These are phyloP conservation scores for Brachionus rotundiformis DNA, from an alignment of 1,140 invertebrate genomes.

Conservation along the genomic window DNA sequence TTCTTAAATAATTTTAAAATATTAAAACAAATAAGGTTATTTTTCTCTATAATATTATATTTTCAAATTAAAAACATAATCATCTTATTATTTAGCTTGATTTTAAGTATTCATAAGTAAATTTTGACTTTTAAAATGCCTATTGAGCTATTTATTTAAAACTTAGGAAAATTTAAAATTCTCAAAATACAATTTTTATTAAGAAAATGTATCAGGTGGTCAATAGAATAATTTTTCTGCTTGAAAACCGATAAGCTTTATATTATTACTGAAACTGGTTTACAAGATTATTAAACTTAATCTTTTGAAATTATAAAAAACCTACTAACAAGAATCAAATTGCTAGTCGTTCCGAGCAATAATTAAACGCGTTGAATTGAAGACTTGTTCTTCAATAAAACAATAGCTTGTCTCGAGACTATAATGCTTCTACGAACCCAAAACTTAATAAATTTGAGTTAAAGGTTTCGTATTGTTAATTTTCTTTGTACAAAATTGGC, in stretches of 20 bases:
- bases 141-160: neutral
- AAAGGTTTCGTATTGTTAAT: constrained; percentile 14
- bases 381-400: neutral
- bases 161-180: neutral
- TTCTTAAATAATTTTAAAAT: neutral
- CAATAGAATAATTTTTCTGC: too few species aligned
- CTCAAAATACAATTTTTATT: neutral
- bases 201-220: neutral
- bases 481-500: neutral
- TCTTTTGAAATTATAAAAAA: neutral
- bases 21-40: neutral
- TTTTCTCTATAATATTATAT: neutral
- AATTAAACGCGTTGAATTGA: neutral
- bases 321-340: neutral
- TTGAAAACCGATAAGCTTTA: neutral
- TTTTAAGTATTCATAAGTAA: neutral
- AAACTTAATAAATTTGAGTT: neutral
- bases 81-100: neutral
- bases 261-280: neutral
- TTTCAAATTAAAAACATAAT: too few species aligned
- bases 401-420: neutral
- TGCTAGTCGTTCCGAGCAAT: neutral
- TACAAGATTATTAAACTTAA: neutral
- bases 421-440: neutral
- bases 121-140: neutral